Base-by-base conservation (phyloP, 2,797 vertebrate genomes). In the Sebastes hubbsi region DNA sequence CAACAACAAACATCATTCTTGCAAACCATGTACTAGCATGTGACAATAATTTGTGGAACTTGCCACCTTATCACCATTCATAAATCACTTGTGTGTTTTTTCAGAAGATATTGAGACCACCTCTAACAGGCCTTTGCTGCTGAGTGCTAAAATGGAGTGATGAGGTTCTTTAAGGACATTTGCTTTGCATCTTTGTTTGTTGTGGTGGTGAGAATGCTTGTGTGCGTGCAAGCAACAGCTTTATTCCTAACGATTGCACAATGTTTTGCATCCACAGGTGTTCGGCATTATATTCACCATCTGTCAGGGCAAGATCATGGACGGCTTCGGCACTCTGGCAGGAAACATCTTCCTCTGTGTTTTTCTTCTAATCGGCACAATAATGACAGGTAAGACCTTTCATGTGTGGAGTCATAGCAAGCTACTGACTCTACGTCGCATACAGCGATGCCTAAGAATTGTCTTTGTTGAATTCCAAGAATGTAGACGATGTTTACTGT, bases 271-370 rank as follows among this genome's bases (percentile, higher is more conserved):
- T 29, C 5, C 75, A 20, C 94, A 99, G 99, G 93, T 99, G 72
- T 99, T 99, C 81, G 99, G 99, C 72, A 97, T 99, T 88, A 96
- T 97, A 79, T 99, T 99, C 91, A 99, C 98, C 80, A 96, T 98
- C 56, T 83, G 95, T 85, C 97, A 99, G 88, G 98, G 98, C 20
- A 96, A 97, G 92, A 97, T 99, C 84, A 97, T 99, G 0, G 96
- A 98, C 79, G 0, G 0, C 3, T 98, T 96, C 34, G 94, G 92
- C 78, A 97, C 97, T 0, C 79, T 85, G 78, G 91, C 92, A 14
- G 98, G 98, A 81, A 99, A 99, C 91, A 95, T 99, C 87, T 96
- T 99, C 89, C 96, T 99, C 72, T 99, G 97, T 56, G 92, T 96
- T 20, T 98, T 99, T 87, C 96, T 99, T 8, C 69, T 97, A 9